Evolutionary conservation across 2,888 invertebrate genomes (phyloP).

Genomic region (Eupithecia exiguata): DNA sequence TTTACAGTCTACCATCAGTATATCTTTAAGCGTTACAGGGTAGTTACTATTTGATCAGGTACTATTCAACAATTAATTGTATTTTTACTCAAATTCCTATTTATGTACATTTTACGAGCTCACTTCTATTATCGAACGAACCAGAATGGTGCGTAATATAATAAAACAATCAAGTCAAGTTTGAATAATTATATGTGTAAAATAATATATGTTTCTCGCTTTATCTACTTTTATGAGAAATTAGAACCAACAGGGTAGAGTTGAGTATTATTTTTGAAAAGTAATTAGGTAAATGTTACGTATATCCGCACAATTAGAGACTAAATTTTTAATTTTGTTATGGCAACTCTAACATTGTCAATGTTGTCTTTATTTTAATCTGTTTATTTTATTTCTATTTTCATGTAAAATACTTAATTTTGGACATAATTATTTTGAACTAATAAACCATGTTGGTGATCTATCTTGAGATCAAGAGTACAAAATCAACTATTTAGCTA

Average conservation of each 20-base stretch:
- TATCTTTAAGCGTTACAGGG: not conserved
- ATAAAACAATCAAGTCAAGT: not conserved
- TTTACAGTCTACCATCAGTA: not conserved
- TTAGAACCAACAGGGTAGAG: not conserved
- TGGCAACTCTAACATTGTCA: constrained; percentile 47
- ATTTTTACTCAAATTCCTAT: not conserved
- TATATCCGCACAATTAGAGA: not conserved
- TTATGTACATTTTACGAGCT: constrained; percentile 1
- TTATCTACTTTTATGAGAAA: not conserved
- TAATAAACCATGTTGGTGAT: constrained; percentile 41
- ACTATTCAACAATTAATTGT: constrained; percentile 16
- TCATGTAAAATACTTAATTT: constrained; percentile 36
- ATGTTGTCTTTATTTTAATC: constrained; percentile 16
- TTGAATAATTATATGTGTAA: not conserved
- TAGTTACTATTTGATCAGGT: constrained; percentile 22
- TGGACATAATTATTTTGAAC: constrained; percentile 41
- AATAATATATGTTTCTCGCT: not conserved
- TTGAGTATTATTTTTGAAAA: not conserved
- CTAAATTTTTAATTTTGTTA: constrained; percentile 24
- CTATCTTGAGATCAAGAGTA: constrained; percentile 48
- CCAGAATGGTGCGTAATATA: not conserved
- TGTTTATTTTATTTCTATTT: constrained; percentile 33
- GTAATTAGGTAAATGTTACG: not conserved
- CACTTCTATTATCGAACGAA: not conserved
- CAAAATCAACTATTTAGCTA: constrained; percentile 38